Percentiles rank a stretch among this genome's conserved stretches.
Evolutionary conservation across 2,113 vertebrate genomes (phyloP).

Genomic region (Trematocara stigmaticum): DNA sequence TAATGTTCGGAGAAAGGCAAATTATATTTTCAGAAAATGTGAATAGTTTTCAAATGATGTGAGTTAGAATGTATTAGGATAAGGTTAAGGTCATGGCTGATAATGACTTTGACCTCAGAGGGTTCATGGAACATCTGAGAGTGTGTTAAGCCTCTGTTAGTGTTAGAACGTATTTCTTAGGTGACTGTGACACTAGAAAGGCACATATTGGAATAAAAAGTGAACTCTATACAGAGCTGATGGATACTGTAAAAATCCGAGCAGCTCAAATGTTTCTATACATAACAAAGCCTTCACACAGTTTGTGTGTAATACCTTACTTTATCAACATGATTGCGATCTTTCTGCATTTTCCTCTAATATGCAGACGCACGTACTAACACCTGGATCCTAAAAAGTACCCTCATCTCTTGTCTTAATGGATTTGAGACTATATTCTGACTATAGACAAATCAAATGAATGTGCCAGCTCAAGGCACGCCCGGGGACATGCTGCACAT

Average conservation of each 20-base stretch:
- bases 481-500: constrained; percentile 15
- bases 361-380: not conserved
- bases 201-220: not conserved
- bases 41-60: not conserved
- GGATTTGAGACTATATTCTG: constrained; percentile 4
- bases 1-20: not conserved
- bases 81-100: not conserved
- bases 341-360: not conserved
- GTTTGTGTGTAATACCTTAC: not conserved
- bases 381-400: not conserved
- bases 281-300: not conserved
- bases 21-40: not conserved
- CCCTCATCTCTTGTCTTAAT: constrained; percentile 9
- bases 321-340: not conserved
- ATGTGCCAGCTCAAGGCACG: not conserved
- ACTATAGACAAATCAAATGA: constrained; percentile 36
- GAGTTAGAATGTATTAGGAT: not conserved
- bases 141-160: not conserved
- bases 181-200: not conserved
- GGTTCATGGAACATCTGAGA: not conserved
- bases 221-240: not conserved
- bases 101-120: not conserved
- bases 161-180: not conserved
- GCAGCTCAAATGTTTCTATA: not conserved
- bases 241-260: not conserved